Percentiles rank a stretch among this genome's conserved stretches.
Evolutionary conservation across 2,797 vertebrate genomes (phyloP).

Genomic region (Cuculus canorus): DNA sequence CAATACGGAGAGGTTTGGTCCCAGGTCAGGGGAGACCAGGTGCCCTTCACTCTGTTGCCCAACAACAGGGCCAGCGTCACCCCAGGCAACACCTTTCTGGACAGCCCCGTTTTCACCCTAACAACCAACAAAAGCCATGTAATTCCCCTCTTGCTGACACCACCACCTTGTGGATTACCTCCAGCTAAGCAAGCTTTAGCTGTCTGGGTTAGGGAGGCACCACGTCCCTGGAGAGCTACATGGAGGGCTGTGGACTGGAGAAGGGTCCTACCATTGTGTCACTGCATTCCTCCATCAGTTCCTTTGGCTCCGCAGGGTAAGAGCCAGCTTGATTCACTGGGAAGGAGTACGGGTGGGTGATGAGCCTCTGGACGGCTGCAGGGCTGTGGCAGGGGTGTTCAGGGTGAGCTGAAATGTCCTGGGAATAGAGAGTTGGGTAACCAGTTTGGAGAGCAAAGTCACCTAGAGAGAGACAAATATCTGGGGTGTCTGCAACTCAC

Average conservation of each 20-base stretch:
- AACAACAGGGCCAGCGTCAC: fast-evolving
- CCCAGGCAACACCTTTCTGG: neutral
- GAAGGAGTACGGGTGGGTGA: neutral
- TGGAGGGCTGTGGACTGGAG: fast-evolving
- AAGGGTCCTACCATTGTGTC: fast-evolving
- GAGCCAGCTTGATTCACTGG: fast-evolving
- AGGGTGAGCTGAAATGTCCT: neutral
- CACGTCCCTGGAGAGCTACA: fast-evolving
- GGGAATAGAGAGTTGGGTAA: fast-evolving
- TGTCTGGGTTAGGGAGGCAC: neutral
- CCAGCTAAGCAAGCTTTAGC: neutral
- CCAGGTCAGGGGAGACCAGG: fast-evolving
- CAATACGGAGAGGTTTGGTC: fast-evolving
- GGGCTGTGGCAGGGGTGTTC: neutral
- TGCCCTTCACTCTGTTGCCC: neutral
- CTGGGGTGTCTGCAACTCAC: fast-evolving
- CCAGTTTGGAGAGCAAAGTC: neutral
- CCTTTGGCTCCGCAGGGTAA: neutral
- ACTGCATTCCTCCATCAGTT: fast-evolving
- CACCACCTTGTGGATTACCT: fast-evolving
- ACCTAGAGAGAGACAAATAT: neutral
- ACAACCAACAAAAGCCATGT: neutral
- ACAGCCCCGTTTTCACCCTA: neutral
- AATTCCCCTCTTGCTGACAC: neutral
- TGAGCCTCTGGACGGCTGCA: neutral